These are phyloP conservation scores for Eilema griseolum DNA, from an alignment of 2,888 invertebrate species.

Conservation along the genomic window DNA sequence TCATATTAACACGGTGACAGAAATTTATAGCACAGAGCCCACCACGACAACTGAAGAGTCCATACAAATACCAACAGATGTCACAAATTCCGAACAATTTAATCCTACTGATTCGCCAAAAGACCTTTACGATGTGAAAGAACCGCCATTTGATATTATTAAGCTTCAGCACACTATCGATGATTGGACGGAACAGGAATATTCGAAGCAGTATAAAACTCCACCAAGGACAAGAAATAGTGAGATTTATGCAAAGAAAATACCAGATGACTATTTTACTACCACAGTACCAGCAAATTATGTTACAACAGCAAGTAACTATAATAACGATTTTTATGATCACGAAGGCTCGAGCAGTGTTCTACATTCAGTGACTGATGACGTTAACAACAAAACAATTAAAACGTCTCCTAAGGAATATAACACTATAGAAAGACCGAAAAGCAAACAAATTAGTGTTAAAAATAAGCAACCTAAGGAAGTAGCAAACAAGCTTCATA, in stretches of 20 bases:
- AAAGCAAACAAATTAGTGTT: slow-evolving; percentile 59
- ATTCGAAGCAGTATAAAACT: slow-evolving; percentile 83
- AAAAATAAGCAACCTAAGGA: slow-evolving; percentile 67
- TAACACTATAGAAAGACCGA: slow-evolving; percentile 72
- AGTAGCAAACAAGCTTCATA: slow-evolving; percentile 68
- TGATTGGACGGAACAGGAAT: slow-evolving; percentile 94
- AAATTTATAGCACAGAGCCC: slow-evolving; percentile 61
- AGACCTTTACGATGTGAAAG: slow-evolving; percentile 79
- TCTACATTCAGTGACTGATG: slow-evolving; percentile 74
- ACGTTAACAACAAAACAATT: slow-evolving; percentile 57
- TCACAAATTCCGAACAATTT: slow-evolving; percentile 83
- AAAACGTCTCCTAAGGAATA: slow-evolving; percentile 67
- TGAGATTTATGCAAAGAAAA: slow-evolving; percentile 90
- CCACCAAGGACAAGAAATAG: slow-evolving; percentile 84
- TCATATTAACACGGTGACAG: slow-evolving; percentile 53
- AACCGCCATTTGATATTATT: slow-evolving; percentile 90
- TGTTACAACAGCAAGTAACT: slow-evolving; percentile 67
- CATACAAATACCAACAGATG: slow-evolving; percentile 68
- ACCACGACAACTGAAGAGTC: slow-evolving; percentile 70
- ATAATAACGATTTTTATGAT: slow-evolving; percentile 77
- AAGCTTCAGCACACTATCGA: slow-evolving; percentile 94
- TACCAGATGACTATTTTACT: slow-evolving; percentile 92
- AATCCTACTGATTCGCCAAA: slow-evolving; percentile 73
- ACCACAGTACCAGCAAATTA: slow-evolving; percentile 84
- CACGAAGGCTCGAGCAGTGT: slow-evolving; percentile 83